phyloP scores from a whole-genome alignment of 2,113 vertebrate species.

The Trogon surrucura region DNA sequence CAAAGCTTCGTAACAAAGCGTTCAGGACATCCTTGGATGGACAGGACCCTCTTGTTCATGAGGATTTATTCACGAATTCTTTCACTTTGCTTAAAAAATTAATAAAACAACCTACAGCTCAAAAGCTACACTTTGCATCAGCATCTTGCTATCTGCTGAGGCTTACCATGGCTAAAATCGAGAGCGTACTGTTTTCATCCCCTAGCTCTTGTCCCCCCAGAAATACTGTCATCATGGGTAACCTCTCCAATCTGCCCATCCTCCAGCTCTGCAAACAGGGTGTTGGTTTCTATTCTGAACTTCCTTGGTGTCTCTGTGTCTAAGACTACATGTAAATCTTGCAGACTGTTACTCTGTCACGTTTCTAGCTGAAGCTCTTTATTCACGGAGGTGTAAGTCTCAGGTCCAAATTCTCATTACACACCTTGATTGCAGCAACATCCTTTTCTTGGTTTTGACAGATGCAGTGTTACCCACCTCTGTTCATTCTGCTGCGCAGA shows the following conservation, averaged over 20 bases:
- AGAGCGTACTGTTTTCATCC: neutral
- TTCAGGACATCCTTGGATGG: neutral
- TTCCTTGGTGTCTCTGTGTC: neutral
- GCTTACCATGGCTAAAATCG: neutral
- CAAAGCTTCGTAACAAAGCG: neutral
- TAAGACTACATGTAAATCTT: neutral
- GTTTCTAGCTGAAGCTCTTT: neutral
- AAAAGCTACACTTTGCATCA: neutral
- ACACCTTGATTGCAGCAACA: neutral
- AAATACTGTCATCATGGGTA: neutral
- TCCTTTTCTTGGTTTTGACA: slow-evolving; percentile 3
- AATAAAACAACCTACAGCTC: neutral
- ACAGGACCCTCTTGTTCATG: neutral
- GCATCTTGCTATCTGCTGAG: neutral
- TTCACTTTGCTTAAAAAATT: neutral
- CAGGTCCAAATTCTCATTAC: neutral
- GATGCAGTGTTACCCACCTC: neutral
- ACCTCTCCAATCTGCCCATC: neutral
- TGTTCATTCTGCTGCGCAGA: neutral
- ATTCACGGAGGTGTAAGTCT: neutral
- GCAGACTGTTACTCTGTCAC: neutral
- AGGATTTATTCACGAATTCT: neutral
- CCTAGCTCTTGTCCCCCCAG: neutral
- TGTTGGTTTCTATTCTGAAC: neutral
- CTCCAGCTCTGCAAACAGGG: neutral